Evolutionary conservation across 2,113 vertebrate genomes (phyloP), one percentile per base, ranked within the genome.

Genomic region (Prochilodus magdalenae): DNA sequence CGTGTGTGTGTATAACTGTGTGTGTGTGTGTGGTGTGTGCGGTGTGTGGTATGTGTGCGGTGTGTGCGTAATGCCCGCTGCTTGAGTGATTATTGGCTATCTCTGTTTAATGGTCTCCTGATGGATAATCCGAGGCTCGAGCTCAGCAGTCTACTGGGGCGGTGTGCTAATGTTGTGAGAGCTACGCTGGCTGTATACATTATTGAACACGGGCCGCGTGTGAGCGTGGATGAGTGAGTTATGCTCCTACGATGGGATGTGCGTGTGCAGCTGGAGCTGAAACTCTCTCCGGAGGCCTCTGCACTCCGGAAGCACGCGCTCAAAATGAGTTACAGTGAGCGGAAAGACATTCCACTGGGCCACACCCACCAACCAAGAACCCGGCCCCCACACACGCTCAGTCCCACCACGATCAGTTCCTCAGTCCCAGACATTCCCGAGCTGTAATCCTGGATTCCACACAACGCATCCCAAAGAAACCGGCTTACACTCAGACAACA

Each of bases 71-170:
- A 67, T 66, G 60, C 60, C 29, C 20, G 60, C 60, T 66, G 18
- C 4, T 33, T 51, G 36, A 6, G 11, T 33, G 26, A 66, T 51
- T 66, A 77, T 27, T 77, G 66, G 60, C 7, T 67, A 40, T 70
- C 33, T 47, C 33, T 49, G 20, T 70, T 69, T 67, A 78, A 67
- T 14, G 51, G 49, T 59, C 33, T 70, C 22, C 40, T 44, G 66
- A 44, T 57, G 66, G 53, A 53, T 78, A 24, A 30, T 51, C 66
- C 26, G 4, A 49, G 30, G n/a, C 62, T 66, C 51, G 63, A 29
- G 36, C 40, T 66, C 60, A 65, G 76, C 63, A 26, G 51, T 79
- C 65, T 79, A 47, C 30, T 18, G n/a, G 20, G 5, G 59, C 59
- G 15, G 16, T 59, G 71, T 80, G 29, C 26, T 72, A 30, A 59